phyloP scores from a whole-genome alignment of 2,888 invertebrate genomes.

The Volucella inanis region DNA sequence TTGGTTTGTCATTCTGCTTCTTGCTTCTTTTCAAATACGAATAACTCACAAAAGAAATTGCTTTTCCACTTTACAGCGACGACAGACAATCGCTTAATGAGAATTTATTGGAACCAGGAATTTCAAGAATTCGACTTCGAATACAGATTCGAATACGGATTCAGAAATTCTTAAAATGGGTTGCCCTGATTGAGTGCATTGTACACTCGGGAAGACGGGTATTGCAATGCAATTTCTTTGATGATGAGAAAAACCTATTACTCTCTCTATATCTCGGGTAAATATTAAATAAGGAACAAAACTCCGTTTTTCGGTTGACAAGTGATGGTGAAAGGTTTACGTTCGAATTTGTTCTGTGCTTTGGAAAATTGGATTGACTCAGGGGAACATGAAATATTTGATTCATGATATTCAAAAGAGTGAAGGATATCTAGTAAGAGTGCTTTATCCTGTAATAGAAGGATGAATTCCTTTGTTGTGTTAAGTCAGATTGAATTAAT shows the following conservation, averaged over 20 bases:
- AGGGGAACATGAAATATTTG: too few relatives aligned
- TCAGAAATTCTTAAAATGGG: neutral
- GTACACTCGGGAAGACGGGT: conserved; percentile 6
- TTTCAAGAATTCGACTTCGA: neutral
- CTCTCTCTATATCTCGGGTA: conserved; percentile 7
- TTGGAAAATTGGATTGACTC: conserved; percentile 29
- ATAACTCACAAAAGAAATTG: conserved; percentile 44
- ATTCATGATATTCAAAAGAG: too few relatives aligned
- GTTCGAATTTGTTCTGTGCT: conserved; percentile 19
- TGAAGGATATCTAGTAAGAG: too few relatives aligned
- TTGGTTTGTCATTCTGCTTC: conserved; percentile 48
- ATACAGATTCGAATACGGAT: conserved; percentile 1
- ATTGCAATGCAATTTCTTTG: conserved; percentile 19
- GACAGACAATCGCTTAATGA: conserved; percentile 61
- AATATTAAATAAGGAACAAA: conserved; percentile 25
- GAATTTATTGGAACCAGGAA: conserved; percentile 54
- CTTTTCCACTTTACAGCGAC: conserved; percentile 37
- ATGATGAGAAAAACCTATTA: conserved; percentile 34
- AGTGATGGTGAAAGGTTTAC: conserved; percentile 1
- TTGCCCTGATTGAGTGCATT: conserved; percentile 46
- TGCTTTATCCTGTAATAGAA: too few relatives aligned
- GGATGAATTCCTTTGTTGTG: too few relatives aligned
- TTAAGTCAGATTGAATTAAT: too few relatives aligned
- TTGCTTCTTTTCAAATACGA: conserved; percentile 4
- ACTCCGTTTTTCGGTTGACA: conserved; percentile 8